Conservation (phyloP, 1,140 invertebrate genomes). For the Bradynema listronoti region DNA sequence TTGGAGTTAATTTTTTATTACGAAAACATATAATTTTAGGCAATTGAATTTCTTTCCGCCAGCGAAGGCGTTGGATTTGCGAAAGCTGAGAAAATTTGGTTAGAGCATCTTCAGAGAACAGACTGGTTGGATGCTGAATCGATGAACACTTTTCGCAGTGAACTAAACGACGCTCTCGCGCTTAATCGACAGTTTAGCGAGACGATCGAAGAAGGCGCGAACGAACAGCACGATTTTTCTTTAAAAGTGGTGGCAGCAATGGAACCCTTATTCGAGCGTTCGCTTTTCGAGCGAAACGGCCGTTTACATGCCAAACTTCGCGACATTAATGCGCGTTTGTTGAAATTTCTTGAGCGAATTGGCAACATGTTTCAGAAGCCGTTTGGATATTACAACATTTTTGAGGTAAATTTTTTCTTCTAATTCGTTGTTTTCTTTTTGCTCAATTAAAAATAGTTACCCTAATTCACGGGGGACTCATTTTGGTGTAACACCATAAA, state of each 20-base stretch:
- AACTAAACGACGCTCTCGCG: slow-evolving; percentile 17
- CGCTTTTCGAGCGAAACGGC: slow-evolving; percentile 24
- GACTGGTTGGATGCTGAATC: slow-evolving; percentile 21
- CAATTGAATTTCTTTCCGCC: background rate
- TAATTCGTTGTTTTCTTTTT: slow-evolving; percentile 2
- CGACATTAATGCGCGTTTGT: background rate
- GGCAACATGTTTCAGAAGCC: slow-evolving; percentile 18
- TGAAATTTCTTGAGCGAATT: slow-evolving; percentile 25
- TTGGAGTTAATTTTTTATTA: too few species aligned
- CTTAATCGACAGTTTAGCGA: slow-evolving; percentile 9
- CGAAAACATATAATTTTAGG: slow-evolving; percentile 5
- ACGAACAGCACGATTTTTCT: slow-evolving; percentile 11
- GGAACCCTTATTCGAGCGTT: slow-evolving; percentile 15
- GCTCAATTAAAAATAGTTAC: background rate
- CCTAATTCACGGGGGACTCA: too few species aligned
- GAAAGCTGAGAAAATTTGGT: slow-evolving; percentile 13
- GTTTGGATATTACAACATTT: slow-evolving; percentile 24
- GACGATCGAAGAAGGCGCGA: background rate
- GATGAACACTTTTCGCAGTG: slow-evolving; percentile 19
- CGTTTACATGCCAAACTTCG: slow-evolving; percentile 17
- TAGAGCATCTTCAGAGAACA: background rate
- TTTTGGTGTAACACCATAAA: too few species aligned
- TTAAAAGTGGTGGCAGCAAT: slow-evolving; percentile 26
- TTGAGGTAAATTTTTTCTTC: slow-evolving; percentile 10
- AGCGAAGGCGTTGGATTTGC: slow-evolving; percentile 7